Percentiles rank a stretch among this genome's conserved stretches.
Conservation (phyloP, 2,888 invertebrate species). For the Eremobia ochroleuca region DNA sequence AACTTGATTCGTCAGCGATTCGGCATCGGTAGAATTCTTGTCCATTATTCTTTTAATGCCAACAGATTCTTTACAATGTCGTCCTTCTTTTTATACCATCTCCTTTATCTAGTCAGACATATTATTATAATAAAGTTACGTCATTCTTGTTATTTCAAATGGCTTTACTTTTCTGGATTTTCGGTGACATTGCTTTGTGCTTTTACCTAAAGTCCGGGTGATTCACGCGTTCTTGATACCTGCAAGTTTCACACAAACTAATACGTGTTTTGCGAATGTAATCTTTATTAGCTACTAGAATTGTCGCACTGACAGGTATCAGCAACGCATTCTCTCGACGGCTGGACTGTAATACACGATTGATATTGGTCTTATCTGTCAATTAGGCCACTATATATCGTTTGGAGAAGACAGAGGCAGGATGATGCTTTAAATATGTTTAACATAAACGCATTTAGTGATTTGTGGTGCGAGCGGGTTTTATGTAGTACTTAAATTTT, state of each 20-base stretch:
- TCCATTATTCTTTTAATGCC: constrained; percentile 31
- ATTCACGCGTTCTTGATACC: too few species aligned
- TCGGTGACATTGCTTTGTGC: too few species aligned
- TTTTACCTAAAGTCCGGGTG: too few species aligned
- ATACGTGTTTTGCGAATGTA: too few species aligned
- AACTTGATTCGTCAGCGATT: constrained; percentile 36
- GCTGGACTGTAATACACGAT: neutral
- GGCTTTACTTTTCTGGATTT: neutral
- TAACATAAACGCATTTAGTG: neutral
- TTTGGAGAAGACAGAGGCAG: neutral
- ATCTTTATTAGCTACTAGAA: too few species aligned
- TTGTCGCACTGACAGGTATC: too few species aligned
- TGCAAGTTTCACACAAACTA: too few species aligned
- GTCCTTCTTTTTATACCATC: neutral
- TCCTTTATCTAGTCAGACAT: neutral
- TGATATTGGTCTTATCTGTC: neutral
- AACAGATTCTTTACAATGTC: constrained; percentile 17
- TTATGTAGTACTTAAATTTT: neutral
- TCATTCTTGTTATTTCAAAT: neutral
- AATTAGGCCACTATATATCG: neutral
- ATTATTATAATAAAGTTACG: constrained; percentile 7
- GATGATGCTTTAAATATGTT: neutral
- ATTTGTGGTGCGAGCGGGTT: too few species aligned
- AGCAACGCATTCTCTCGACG: too few species aligned
- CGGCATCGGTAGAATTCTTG: constrained; percentile 30